Conservation (phyloP, 2,113 vertebrate species). For the Trematomus loennbergii region DNA sequence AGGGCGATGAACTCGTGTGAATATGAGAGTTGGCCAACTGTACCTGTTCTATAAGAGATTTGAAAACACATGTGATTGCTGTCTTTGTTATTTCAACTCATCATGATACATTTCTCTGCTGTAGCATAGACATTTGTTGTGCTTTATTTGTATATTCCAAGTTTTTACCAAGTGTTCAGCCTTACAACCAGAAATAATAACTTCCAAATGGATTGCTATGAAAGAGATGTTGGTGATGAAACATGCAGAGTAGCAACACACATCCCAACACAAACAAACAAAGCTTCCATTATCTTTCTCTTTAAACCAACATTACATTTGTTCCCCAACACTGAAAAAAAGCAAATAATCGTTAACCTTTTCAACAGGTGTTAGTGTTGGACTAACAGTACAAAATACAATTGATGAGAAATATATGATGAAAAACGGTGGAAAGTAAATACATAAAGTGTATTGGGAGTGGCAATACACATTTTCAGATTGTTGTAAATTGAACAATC, state of each 20-base stretch:
- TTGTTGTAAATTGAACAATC: not conserved
- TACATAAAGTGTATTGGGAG: not conserved
- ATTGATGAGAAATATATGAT: not conserved
- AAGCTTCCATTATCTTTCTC: not conserved
- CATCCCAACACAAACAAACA: not conserved
- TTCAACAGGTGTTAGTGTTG: too few relatives aligned
- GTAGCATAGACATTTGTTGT: not conserved
- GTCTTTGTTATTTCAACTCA: not conserved
- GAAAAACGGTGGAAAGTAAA: too few relatives aligned
- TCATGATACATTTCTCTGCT: not conserved
- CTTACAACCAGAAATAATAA: slow-evolving; percentile 25
- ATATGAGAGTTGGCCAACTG: not conserved
- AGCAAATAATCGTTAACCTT: too few relatives aligned
- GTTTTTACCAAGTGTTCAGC: not conserved
- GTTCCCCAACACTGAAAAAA: not conserved
- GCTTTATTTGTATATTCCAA: not conserved
- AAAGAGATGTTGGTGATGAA: slow-evolving; percentile 15
- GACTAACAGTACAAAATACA: not conserved
- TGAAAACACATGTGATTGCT: not conserved
- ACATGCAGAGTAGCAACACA: not conserved
- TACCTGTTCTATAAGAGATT: not conserved
- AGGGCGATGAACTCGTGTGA: not conserved
- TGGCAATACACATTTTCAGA: not conserved
- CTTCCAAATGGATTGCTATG: slow-evolving; percentile 8
- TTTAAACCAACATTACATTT: not conserved